These are phyloP conservation scores for Tryphoninae sp. DNA, from an alignment of 2,888 invertebrate species.

Conservation along the genomic window DNA sequence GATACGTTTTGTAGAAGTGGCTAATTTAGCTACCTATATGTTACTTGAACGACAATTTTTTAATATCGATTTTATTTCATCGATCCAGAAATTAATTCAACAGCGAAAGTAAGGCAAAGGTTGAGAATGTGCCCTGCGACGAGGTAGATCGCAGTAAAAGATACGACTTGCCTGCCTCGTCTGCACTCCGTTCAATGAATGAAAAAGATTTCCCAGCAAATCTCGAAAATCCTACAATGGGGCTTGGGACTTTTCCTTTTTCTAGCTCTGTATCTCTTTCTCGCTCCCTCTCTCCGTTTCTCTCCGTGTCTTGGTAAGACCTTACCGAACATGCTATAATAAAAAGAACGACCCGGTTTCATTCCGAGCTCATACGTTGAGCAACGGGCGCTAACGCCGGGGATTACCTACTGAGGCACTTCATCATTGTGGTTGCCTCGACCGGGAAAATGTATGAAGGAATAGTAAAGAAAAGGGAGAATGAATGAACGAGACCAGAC, in stretches of 20 bases:
- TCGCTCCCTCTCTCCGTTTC: background rate
- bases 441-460: conserved; percentile 33
- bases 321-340: conserved; percentile 56
- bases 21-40: background rate
- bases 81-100: conserved; percentile 39
- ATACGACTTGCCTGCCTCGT: conserved; percentile 28
- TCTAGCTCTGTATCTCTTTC: conserved; percentile 13
- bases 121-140: conserved; percentile 19
- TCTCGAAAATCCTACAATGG: conserved; percentile 57
- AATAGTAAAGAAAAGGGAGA: conserved; percentile 27
- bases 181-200: conserved; percentile 59
- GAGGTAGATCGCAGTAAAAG: conserved; percentile 49
- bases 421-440: conserved; percentile 58
- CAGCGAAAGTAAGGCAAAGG: conserved; percentile 33
- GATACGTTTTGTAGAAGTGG: background rate
- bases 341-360: conserved; percentile 57
- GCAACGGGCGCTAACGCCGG: conserved; percentile 56
- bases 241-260: conserved; percentile 24
- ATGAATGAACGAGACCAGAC: conserved; percentile 17
- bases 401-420: conserved; percentile 59
- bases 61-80: conserved; percentile 6
- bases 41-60: background rate
- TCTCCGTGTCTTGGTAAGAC: conserved; percentile 43
- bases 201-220: conserved; percentile 62
- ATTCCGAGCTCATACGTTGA: conserved; percentile 59